Percentiles rank a stretch among this genome's conserved stretches.
Conservation (phyloP, 2,113 vertebrate genomes). For the Eleginops maclovinus region DNA sequence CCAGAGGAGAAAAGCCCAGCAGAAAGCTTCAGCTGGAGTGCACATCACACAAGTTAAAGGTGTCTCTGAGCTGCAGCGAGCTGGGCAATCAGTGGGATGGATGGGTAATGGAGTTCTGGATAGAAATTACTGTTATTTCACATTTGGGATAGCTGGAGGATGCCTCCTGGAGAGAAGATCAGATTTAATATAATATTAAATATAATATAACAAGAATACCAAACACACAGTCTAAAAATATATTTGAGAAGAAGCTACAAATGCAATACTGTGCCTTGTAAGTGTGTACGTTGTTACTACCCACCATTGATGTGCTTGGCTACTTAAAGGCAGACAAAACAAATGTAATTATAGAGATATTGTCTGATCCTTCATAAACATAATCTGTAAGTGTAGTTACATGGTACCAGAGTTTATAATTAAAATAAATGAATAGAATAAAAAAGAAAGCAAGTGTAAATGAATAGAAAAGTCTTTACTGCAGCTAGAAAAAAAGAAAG, state of each 20-base stretch:
- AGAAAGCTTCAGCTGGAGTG: constrained; percentile 63
- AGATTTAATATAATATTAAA: constrained; percentile 3
- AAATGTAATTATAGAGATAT: background rate
- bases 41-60: constrained; percentile 54
- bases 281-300: background rate
- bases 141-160: constrained; percentile 75
- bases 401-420: too few species aligned
- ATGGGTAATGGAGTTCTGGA: constrained; percentile 57
- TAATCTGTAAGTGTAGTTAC: background rate
- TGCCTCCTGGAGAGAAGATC: constrained; percentile 76
- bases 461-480: background rate
- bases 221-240: background rate
- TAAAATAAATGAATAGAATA: background rate
- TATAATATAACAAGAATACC: background rate
- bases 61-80: constrained; percentile 45
- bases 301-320: constrained; percentile 5
- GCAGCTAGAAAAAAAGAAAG: background rate
- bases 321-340: background rate
- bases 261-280: background rate
- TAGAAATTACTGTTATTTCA: constrained; percentile 47
- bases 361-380: background rate
- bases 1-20: constrained; percentile 45
- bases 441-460: too few species aligned
- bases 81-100: constrained; percentile 25
- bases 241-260: background rate